A percentile compares a stretch with the other conserved stretches of the same genome.
Conservation (phyloP, 1,140 invertebrate species). For the Heliconius eleuchia region DNA sequence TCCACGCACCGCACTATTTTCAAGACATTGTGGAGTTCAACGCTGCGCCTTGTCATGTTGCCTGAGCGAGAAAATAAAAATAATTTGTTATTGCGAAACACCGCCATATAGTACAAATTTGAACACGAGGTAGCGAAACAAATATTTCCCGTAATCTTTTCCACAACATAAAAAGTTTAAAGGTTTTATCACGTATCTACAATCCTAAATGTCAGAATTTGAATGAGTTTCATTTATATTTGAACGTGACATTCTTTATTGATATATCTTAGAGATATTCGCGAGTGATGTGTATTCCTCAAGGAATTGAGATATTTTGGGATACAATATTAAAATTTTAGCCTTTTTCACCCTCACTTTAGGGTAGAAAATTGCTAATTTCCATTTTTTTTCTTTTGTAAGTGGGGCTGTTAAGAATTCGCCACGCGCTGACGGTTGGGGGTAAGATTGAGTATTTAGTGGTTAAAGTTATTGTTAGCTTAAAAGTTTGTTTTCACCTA, state of each 20-base stretch:
- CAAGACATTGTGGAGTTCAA: no score
- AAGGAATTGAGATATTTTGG: constrained; percentile 39
- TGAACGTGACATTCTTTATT: constrained; percentile 29
- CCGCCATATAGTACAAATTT: no score
- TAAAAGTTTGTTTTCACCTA: neutral
- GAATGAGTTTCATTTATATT: constrained; percentile 17
- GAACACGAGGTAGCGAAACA: neutral
- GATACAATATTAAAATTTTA: neutral
- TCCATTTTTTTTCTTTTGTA: neutral
- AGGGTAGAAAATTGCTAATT: neutral
- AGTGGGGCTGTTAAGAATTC: constrained; percentile 28
- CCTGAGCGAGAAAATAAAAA: no score
- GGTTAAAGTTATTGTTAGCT: constrained; percentile 1
- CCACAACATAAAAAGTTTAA: neutral
- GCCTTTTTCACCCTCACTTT: neutral
- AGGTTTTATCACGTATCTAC: constrained; percentile 2
- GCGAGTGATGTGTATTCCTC: constrained; percentile 30
- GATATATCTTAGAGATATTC: constrained; percentile 25
- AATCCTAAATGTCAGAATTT: constrained; percentile 15
- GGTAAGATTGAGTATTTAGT: constrained; percentile 28
- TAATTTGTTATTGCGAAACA: no score
- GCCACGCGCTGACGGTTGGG: constrained; percentile 44
- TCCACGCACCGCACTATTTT: no score
- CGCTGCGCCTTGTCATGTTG: no score
- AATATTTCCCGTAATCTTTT: neutral